Evolutionary conservation across 2,113 vertebrate genomes (phyloP).

Genomic region (Paedocypris sp.): DNA sequence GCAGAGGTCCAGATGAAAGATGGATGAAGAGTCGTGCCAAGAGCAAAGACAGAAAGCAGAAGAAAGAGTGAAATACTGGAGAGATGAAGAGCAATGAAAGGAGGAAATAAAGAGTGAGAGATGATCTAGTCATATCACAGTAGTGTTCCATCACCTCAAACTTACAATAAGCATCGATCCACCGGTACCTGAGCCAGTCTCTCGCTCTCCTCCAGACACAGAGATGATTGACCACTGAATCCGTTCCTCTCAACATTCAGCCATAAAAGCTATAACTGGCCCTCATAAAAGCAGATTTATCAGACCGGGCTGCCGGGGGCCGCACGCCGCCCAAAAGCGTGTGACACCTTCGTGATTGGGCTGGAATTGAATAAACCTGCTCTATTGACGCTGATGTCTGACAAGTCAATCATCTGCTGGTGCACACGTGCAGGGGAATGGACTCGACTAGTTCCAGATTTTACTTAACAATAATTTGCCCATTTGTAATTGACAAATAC

Average conservation of each 20-base stretch:
- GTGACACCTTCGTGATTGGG: constrained; percentile 38
- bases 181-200: constrained; percentile 27
- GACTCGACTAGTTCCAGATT: background rate
- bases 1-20: constrained; percentile 3
- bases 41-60: constrained; percentile 8
- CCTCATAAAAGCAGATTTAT: constrained; percentile 43
- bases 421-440: background rate
- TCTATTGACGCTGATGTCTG: constrained; percentile 32
- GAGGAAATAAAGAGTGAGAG: constrained; percentile 16
- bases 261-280: constrained; percentile 38
- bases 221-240: constrained; percentile 39
- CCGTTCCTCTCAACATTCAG: constrained; percentile 33
- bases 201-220: constrained; percentile 6
- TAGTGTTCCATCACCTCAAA: constrained; percentile 32
- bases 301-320: constrained; percentile 14
- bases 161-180: constrained; percentile 38
- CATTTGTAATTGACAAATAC: too few relatives aligned
- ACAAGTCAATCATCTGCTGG: constrained; percentile 31
- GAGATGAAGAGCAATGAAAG: constrained; percentile 9
- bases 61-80: constrained; percentile 29
- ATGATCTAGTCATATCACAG: constrained; percentile 37
- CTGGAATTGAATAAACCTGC: constrained; percentile 37
- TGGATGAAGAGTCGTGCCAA: constrained; percentile 7
- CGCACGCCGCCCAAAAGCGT: constrained; percentile 28
- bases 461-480: background rate